Base-by-base conservation (phyloP, 2,797 vertebrate species). In the Pseudochaenichthys georgianus region DNA sequence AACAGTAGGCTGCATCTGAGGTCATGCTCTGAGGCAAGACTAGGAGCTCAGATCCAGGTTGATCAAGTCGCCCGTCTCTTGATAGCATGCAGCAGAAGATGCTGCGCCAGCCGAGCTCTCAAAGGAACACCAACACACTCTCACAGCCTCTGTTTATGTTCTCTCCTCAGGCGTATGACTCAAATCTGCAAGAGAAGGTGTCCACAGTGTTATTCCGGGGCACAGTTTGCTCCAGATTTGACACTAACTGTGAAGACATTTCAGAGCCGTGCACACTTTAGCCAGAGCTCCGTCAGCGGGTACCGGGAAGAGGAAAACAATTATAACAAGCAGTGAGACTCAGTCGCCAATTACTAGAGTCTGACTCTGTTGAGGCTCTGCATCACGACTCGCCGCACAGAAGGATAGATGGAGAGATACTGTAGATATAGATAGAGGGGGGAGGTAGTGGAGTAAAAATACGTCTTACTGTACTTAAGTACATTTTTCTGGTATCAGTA, bases 331-430 rank as follows among this genome's bases (percentile, higher is more conserved):
- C 53, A 71, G 64, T 28, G 70, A 69, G 77, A 89, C 77, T 73
- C 73, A 80, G 76, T 83, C 70, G 63, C 80, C 88, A 91, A 90
- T 93, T 92, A 89, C 82, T 8, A 54, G 68, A 86, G 80, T 85
- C 74, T 88, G 85, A 92, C 81, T 75, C 69, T 78, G 87, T 77
- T 76, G 45, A 68, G 86, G 72, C 85, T 78, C 71, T 72, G 52
- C 64, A 65, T 75, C 75, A 51, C 54, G 71, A 57, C 41, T 53
- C 31, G 45, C 21, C 34, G 68, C 73, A 79, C 80, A 81, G 68
- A 21, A 42, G 55, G 62, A 78, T 17, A 55, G 64, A 81, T 15
- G 43, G 59, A 73, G 31, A 51, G 59, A 64, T 47, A 23, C 38
- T 48, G 8, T 38, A 17, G 46, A 48, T 50, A 42, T 21, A 28